Conservation (phyloP, 1,140 invertebrate genomes). For the Branchinecta lindahli region DNA sequence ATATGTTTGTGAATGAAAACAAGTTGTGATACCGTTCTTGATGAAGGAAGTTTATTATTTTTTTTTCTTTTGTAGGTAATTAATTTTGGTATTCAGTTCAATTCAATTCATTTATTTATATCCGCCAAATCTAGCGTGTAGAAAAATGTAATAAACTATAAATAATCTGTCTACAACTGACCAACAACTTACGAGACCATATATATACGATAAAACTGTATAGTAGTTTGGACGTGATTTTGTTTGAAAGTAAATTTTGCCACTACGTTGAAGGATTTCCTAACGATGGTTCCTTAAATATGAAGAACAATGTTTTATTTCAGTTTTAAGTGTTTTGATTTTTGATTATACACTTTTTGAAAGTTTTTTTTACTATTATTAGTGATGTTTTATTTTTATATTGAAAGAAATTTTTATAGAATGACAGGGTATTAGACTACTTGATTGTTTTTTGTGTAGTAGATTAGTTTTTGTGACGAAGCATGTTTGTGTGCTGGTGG, state of each 20-base stretch:
- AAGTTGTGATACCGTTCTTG: not conserved
- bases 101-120: too few species aligned
- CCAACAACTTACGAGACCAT: too few species aligned
- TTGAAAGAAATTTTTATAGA: not conserved
- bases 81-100: too few species aligned
- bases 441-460: not conserved
- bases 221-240: not conserved
- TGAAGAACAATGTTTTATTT: not conserved
- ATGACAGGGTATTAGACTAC: constrained; percentile 5
- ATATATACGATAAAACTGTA: constrained; percentile 6
- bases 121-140: too few species aligned
- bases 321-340: not conserved
- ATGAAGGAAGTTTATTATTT: not conserved
- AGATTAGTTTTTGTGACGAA: not conserved
- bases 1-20: constrained; percentile 2
- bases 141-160: too few species aligned
- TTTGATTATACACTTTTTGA: constrained; percentile 9
- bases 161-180: too few species aligned
- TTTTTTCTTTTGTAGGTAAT: not conserved
- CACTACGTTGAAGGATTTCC: not conserved
- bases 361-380: constrained; percentile 1
- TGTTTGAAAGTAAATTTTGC: not conserved
- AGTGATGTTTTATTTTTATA: not conserved
- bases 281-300: constrained; percentile 1
- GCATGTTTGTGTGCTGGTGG: not conserved